Percentiles rank a stretch among this genome's conserved stretches.
Conservation (phyloP, 2,888 invertebrate species). For the Priocnemis perturbator region DNA sequence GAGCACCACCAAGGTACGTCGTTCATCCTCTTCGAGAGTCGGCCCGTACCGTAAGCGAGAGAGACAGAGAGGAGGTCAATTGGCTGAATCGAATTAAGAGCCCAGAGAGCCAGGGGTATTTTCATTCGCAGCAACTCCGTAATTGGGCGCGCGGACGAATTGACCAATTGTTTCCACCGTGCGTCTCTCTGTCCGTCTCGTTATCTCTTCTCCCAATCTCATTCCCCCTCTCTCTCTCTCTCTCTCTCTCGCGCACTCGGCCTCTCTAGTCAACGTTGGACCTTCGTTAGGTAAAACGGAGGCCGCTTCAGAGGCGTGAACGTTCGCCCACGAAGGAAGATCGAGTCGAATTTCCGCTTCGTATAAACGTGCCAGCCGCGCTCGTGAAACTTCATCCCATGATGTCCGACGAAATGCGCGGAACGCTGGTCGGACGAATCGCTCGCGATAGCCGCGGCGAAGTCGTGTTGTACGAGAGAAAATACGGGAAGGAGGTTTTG, state of each 20-base stretch:
- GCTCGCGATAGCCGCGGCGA: no score
- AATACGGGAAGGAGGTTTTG: no score
- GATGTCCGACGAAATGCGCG: no score
- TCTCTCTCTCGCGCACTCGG: no score
- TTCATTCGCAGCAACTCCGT: slow-evolving; percentile 67
- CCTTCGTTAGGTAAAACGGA: slow-evolving; percentile 8
- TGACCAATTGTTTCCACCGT: slow-evolving; percentile 72
- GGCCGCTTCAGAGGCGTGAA: not conserved
- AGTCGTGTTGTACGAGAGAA: no score
- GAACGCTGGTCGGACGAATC: no score
- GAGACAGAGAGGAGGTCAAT: slow-evolving; percentile 54
- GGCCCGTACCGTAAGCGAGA: not conserved
- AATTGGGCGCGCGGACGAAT: slow-evolving; percentile 69
- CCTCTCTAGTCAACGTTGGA: not conserved
- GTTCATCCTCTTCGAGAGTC: not conserved
- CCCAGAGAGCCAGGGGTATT: slow-evolving; percentile 51
- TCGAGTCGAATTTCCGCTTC: no score
- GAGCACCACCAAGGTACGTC: no score
- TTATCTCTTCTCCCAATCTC: no score
- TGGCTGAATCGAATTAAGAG: slow-evolving; percentile 71
- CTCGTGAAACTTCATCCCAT: no score
- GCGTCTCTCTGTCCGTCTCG: slow-evolving; percentile 58
- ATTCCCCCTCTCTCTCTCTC: not conserved
- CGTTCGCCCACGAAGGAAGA: no score
- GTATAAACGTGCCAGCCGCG: no score